phyloP scores from a whole-genome alignment of 1,140 invertebrate species.

The Drosophila ohnishii region DNA sequence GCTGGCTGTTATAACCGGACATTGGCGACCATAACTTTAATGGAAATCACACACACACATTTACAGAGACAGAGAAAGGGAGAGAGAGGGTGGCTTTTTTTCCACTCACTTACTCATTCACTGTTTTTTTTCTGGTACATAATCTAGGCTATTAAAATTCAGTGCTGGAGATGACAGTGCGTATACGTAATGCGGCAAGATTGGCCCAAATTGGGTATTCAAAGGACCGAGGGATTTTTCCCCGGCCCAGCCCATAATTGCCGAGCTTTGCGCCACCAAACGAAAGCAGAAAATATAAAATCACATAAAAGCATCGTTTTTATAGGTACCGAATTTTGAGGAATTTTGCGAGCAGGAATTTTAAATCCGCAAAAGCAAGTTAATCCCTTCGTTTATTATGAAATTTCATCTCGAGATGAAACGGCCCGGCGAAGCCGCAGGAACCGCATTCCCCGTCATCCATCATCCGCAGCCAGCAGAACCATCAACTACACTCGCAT shows the following conservation, averaged over 20 bases:
- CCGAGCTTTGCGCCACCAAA: constrained; percentile 9
- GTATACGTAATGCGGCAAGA: constrained; percentile 62
- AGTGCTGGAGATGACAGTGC: constrained; percentile 41
- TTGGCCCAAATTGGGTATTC: constrained; percentile 48
- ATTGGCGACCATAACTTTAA: constrained; percentile 48
- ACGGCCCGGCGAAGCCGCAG: background rate
- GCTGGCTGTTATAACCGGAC: constrained; percentile 45
- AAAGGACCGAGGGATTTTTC: constrained; percentile 20
- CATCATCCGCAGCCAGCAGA: constrained; percentile 17
- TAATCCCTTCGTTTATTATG: constrained; percentile 35
- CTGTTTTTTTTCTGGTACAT: constrained; percentile 32
- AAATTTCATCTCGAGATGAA: constrained; percentile 30
- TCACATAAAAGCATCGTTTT: constrained; percentile 24
- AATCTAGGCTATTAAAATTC: constrained; percentile 68
- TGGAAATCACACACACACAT: constrained; percentile 17
- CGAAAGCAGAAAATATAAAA: constrained; percentile 5
- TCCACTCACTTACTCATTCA: constrained; percentile 20
- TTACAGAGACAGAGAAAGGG: background rate
- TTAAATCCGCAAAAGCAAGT: constrained; percentile 19
- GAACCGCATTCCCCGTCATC: constrained; percentile 40
- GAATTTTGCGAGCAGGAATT: constrained; percentile 19
- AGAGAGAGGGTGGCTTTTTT: constrained; percentile 3
- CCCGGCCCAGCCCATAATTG: constrained; percentile 17
- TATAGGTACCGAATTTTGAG: constrained; percentile 22
- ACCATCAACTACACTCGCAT: constrained; percentile 31